Evolutionary conservation across 1,140 invertebrate genomes (phyloP).

Genomic region (Heterodera schachtii): DNA sequence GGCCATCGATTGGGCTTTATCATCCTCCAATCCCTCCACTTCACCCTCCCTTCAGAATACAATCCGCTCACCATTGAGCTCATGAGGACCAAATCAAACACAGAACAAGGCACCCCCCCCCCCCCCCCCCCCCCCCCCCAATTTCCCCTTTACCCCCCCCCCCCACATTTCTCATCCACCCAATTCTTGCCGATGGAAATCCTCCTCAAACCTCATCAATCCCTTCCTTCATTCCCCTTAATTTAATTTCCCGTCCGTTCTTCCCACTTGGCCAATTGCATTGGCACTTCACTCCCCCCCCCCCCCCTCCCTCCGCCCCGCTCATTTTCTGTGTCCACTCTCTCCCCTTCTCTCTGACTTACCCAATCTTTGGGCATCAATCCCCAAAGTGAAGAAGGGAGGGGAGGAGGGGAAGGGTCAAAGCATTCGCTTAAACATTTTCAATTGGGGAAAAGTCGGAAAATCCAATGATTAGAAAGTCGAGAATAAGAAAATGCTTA

Average conservation of each 20-base stretch:
- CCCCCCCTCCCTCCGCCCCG: neutral
- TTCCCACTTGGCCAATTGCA: neutral
- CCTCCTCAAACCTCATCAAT: neutral
- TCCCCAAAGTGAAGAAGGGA: neutral
- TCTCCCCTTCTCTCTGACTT: neutral
- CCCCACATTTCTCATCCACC: too few relatives aligned
- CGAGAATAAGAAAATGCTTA: too few relatives aligned
- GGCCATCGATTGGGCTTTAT: neutral
- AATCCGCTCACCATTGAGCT: neutral
- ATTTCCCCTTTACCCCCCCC: too few relatives aligned
- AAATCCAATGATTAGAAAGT: too few relatives aligned
- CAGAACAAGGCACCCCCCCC: neutral
- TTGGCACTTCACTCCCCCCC: neutral
- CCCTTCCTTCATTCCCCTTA: neutral
- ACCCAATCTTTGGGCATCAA: neutral
- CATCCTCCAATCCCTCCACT: neutral
- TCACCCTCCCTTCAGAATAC: neutral
- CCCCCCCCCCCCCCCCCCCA: too few relatives aligned
- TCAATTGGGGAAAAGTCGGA: too few relatives aligned
- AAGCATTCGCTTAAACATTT: too few relatives aligned
- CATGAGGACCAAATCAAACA: neutral
- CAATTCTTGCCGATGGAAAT: neutral
- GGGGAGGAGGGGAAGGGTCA: too few relatives aligned
- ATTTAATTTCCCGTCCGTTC: constrained; percentile 1
- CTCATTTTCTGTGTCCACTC: neutral